These are phyloP conservation scores for Rhea americana DNA, from an alignment of 2,113 vertebrate species.

Conservation along the genomic window DNA sequence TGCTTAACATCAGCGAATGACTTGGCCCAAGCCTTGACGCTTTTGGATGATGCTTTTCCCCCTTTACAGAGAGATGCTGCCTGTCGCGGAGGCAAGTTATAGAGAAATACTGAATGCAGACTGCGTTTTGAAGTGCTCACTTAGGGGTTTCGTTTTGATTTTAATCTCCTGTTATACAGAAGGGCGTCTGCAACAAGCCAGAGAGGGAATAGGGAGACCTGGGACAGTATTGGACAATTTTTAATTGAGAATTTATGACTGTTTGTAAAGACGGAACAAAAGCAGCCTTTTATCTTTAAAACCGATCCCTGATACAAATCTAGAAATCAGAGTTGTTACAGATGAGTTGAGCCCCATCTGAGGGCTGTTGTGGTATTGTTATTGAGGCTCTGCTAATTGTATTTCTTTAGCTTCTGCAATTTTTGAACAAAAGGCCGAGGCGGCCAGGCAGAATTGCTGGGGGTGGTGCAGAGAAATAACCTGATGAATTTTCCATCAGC, in stretches of 20 bases:
- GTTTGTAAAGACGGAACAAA: background rate
- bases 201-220: background rate
- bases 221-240: background rate
- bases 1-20: background rate
- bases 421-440: constrained; percentile 25
- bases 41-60: constrained; percentile 47
- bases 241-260: background rate
- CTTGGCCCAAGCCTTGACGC: constrained; percentile 23
- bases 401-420: constrained; percentile 21
- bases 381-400: background rate
- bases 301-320: rapidly evolving
- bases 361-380: background rate
- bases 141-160: background rate
- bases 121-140: background rate
- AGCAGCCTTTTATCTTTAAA: background rate
- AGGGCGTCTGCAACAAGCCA: constrained; percentile 1
- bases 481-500: constrained; percentile 45
- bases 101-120: background rate
- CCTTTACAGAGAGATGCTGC: constrained; percentile 60
- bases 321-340: background rate
- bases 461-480: constrained; percentile 26
- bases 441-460: background rate
- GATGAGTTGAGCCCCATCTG: background rate
- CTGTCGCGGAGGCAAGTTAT: constrained; percentile 44
- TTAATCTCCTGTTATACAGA: background rate